Percentiles rank a stretch among this genome's conserved stretches.
Evolutionary conservation across 92 coral and sea anemone genomes (phyloP).

Genomic region (Actinostola sp.): DNA sequence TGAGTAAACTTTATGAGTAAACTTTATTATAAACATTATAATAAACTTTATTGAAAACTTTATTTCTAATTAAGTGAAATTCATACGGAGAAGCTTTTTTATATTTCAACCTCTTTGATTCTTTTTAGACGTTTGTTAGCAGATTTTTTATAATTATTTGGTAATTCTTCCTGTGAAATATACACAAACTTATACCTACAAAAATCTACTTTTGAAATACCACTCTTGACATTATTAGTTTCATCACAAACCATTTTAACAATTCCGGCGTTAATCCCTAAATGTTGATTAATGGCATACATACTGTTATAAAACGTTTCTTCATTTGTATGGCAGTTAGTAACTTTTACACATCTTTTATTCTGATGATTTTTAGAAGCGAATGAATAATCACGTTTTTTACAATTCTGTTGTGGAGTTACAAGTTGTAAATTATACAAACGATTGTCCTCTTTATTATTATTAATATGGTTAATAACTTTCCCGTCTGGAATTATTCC

Average conservation of each 20-base stretch:
- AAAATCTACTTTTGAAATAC: constrained; percentile 17
- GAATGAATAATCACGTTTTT: constrained; percentile 49
- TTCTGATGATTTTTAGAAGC: constrained; percentile 11
- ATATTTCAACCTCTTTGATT: neutral
- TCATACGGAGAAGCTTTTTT: neutral
- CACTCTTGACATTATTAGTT: constrained; percentile 10
- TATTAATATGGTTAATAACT: constrained; percentile 44
- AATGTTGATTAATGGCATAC: no score
- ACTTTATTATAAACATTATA: no score
- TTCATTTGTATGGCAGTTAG: constrained; percentile 3
- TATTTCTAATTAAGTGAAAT: no score
- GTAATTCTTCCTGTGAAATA: neutral
- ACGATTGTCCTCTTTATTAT: constrained; percentile 35
- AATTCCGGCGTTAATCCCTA: no score
- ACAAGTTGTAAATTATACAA: constrained; percentile 43
- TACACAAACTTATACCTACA: constrained; percentile 17
- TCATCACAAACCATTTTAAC: constrained; percentile 15
- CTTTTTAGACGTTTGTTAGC: neutral
- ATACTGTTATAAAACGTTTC: no score
- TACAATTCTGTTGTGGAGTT: constrained; percentile 43
- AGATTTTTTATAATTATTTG: constrained; percentile 9
- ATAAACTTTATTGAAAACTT: no score
- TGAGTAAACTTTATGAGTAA: no score
- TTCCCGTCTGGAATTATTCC: constrained; percentile 25
- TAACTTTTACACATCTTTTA: constrained; percentile 43